phyloP scores from a whole-genome alignment of 2,113 vertebrate genomes.

The Pardalotus punctatus region DNA sequence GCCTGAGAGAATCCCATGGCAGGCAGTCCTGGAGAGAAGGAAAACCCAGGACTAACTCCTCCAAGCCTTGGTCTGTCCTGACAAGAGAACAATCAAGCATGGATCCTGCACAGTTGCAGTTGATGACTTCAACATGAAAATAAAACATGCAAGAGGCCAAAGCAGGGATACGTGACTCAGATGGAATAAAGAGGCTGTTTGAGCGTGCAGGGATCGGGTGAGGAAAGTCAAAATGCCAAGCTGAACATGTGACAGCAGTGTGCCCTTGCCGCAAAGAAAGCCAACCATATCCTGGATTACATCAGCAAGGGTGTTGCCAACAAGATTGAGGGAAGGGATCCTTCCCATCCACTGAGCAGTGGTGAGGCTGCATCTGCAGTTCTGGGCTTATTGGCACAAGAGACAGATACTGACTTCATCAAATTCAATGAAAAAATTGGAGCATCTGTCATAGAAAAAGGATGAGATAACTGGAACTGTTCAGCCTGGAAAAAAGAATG shows the following conservation, averaged over 20 bases:
- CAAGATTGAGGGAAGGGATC: not conserved
- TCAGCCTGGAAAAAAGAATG: too few relatives aligned
- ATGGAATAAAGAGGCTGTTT: not conserved
- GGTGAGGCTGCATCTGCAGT: not conserved
- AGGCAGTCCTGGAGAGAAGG: not conserved
- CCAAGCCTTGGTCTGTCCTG: not conserved
- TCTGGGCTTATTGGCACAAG: not conserved
- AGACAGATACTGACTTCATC: not conserved
- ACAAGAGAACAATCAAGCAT: not conserved
- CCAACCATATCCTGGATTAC: not conserved
- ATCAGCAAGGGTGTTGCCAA: not conserved
- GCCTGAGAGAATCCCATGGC: not conserved
- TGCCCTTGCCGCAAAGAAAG: not conserved
- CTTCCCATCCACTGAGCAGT: not conserved
- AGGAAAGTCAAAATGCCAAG: not conserved
- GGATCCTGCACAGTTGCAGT: not conserved
- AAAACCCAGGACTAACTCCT: not conserved
- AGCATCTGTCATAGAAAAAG: not conserved
- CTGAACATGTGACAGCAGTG: fast-evolving
- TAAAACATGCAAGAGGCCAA: not conserved
- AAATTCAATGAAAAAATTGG: not conserved
- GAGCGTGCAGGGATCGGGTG: not conserved
- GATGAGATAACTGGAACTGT: not conserved
- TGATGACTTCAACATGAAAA: not conserved
- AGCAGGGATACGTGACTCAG: not conserved